Evolutionary conservation across 2,888 invertebrate species (phyloP).

Genomic region (Phytoseiulus persimilis): DNA sequence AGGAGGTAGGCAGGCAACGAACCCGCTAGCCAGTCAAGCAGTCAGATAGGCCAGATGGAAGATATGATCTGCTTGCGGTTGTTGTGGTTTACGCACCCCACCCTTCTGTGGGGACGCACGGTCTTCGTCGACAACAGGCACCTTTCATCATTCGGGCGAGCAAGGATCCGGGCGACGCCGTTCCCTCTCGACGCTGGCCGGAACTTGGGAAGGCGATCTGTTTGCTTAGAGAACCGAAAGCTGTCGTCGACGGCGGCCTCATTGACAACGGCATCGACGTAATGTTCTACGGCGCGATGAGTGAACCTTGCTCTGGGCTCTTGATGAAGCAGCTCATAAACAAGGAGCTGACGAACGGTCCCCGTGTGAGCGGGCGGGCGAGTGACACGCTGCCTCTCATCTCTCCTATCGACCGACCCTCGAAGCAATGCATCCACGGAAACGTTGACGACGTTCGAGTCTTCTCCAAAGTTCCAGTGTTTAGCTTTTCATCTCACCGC

Average conservation of each 20-base stretch:
- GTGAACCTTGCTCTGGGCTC: not conserved
- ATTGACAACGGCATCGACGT: not conserved
- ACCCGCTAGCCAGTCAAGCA: not conserved
- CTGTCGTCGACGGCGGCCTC: not conserved
- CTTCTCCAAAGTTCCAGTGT: not conserved
- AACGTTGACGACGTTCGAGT: not conserved
- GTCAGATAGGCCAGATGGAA: not conserved
- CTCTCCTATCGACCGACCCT: not conserved
- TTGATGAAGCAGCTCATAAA: not conserved
- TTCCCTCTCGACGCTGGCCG: not conserved
- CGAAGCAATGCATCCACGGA: not conserved
- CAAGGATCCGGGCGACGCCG: not conserved
- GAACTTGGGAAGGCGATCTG: not conserved
- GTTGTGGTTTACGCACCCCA: constrained; percentile 5
- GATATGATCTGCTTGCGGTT: constrained; percentile 5
- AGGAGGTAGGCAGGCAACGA: not conserved
- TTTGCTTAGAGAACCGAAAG: not conserved
- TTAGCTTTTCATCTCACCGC: not conserved
- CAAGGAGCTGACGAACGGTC: not conserved
- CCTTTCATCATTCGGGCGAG: not conserved
- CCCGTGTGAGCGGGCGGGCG: not conserved
- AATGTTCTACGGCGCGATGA: not conserved
- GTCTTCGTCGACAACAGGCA: not conserved
- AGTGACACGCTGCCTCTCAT: not conserved
- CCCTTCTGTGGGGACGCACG: not conserved